Conservation (phyloP, 2,797 vertebrate genomes). For the Ambastaia sidthimunki region DNA sequence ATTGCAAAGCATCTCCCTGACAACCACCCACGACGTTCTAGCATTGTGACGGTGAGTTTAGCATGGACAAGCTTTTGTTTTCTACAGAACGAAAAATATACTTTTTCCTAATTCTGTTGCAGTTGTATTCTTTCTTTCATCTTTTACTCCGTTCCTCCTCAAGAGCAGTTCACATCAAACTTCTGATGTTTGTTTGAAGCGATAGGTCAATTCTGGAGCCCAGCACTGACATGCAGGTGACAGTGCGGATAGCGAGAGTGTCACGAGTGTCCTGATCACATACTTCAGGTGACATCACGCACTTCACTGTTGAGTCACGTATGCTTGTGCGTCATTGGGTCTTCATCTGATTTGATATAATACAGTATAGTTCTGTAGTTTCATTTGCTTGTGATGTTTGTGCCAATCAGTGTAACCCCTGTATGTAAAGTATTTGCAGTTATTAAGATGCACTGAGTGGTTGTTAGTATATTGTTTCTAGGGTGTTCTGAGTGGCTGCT, state of each 20-base stretch:
- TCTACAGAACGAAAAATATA: background rate
- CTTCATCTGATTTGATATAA: background rate
- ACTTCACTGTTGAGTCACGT: constrained; percentile 28
- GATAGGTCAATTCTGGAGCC: background rate
- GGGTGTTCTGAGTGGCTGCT: no score
- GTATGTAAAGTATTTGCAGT: no score
- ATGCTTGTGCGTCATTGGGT: constrained; percentile 17
- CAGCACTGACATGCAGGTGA: background rate
- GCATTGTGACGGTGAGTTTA: background rate
- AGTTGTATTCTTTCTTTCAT: background rate
- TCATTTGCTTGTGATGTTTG: background rate
- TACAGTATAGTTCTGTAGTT: background rate
- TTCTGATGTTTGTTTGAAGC: background rate
- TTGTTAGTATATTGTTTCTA: no score
- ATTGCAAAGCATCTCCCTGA: background rate
- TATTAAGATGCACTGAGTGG: background rate
- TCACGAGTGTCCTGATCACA: constrained; percentile 12
- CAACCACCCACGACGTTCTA: background rate
- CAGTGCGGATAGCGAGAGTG: background rate
- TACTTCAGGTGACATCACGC: constrained; percentile 19
- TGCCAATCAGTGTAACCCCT: no score
- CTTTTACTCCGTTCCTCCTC: background rate
- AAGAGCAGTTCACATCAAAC: background rate
- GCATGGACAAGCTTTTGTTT: background rate
- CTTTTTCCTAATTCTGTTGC: no score